These are phyloP conservation scores for Drosophila barbarae DNA, from an alignment of 2,888 invertebrate species.

Conservation along the genomic window DNA sequence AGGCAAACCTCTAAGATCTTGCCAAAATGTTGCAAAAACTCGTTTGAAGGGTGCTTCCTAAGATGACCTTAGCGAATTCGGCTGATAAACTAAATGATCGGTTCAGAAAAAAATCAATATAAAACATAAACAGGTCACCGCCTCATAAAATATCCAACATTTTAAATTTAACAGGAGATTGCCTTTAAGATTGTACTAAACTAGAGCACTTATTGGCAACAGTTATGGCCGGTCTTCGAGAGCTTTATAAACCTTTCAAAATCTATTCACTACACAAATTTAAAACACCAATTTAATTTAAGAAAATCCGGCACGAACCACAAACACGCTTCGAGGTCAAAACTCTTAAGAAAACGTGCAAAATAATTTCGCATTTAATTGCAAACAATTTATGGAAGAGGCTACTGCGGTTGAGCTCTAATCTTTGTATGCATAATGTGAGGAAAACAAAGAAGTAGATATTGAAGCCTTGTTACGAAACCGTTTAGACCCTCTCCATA, in stretches of 20 bases:
- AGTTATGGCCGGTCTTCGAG: slow-evolving; percentile 7
- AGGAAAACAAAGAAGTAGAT: slow-evolving; percentile 10
- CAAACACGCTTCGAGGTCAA: slow-evolving; percentile 23
- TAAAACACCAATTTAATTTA: slow-evolving; percentile 7
- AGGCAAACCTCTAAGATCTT: not conserved
- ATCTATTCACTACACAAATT: slow-evolving; percentile 1
- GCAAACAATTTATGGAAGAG: slow-evolving; percentile 24
- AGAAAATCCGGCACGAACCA: slow-evolving; percentile 27
- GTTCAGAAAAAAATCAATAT: slow-evolving; percentile 4
- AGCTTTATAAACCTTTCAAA: slow-evolving; percentile 11
- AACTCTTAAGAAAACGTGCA: slow-evolving; percentile 29
- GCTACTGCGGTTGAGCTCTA: slow-evolving; percentile 20
- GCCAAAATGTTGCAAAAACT: slow-evolving; percentile 9
- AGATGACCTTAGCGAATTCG: slow-evolving; percentile 5
- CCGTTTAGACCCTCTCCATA: not conserved
- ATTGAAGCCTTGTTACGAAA: slow-evolving; percentile 3
- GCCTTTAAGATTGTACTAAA: not conserved
- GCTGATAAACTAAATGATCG: not conserved
- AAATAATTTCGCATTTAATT: slow-evolving; percentile 36
- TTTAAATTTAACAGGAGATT: not conserved
- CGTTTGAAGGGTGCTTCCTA: not conserved
- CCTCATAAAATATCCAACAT: not conserved
- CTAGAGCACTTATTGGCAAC: slow-evolving; percentile 1
- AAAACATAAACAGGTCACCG: not conserved
- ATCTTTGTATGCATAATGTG: slow-evolving; percentile 14